Base-by-base conservation (phyloP, 2,888 invertebrate species). In the Yponomeuta cagnagella region DNA sequence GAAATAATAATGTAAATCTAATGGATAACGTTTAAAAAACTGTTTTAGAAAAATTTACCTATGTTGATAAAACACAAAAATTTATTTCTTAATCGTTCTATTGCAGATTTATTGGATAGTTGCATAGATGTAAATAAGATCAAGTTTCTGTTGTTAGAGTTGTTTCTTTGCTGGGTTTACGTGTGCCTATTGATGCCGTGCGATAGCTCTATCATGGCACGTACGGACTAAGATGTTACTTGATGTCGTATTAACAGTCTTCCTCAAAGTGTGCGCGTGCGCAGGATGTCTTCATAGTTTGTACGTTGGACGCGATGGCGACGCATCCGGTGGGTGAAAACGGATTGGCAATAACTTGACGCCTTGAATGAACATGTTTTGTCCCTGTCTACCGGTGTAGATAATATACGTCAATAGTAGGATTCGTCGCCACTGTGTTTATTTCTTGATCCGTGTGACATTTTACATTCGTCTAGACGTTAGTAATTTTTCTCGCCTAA, bases 21-120 rank as follows among this genome's bases (percentile, higher is more conserved):
- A 82, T 43, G 78, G 81, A 81, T 88, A 89, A 88, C 82, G 87
- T 89, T 90, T 87, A 79, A 58, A 43, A 85, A 84, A 88, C 83
- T 89, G 88, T 92, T 91, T 91, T 92, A 92, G 92, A 92, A 88
- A 91, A 92, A 91, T 92, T 89, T 92, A 92, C 92, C 90, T 92
- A 85, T 84, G 92, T 92, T 92, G 82, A 58, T 58, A 58, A 58
- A 88, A 86, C 80, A 58, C 83, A 86, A 83, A 82, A 77, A 83
- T 89, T 90, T 84, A 77, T 88, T 90, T 90, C 82, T 81, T 80
- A 78, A 81, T 81, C 85, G 85, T 84, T 86, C 81, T 80, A 84
- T 86, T 82, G 82, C 85, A 82, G 83, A 82, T 79, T 80, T 86
- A 87, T 87, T 88, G 77, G 80, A 82, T 88, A 90, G 87, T 87